A percentile compares a stretch with the other conserved stretches of the same genome.
Conservation (phyloP, 2,113 vertebrate species). For the Acanthisitta chloris region DNA sequence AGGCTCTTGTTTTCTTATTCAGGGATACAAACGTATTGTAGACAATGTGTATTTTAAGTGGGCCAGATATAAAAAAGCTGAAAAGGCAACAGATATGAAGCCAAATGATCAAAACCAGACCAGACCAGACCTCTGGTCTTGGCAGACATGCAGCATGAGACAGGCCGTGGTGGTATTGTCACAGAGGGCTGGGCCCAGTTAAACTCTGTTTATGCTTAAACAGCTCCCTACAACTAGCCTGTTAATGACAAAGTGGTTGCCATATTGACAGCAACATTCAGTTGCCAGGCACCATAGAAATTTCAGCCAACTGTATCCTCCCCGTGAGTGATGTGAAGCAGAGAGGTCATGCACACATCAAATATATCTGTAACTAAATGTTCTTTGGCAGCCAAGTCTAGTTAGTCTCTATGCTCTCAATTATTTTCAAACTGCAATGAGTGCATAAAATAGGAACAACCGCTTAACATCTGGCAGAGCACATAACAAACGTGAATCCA, state of each 20-base stretch:
- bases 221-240: not conserved
- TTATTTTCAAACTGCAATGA: rapidly evolving
- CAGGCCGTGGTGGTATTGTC: not conserved
- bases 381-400: not conserved
- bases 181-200: rapidly evolving
- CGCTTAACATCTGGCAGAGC: not conserved
- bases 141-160: rapidly evolving
- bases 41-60: not conserved
- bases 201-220: not conserved
- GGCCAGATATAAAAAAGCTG: not conserved
- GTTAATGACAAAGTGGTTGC: not conserved
- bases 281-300: rapidly evolving
- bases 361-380: not conserved
- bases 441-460: not conserved
- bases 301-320: not conserved
- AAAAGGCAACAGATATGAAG: not conserved
- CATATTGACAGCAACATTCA: not conserved
- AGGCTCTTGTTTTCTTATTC: not conserved
- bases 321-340: not conserved
- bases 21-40: not conserved
- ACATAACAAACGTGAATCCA: not conserved
- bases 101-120: not conserved
- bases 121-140: not conserved
- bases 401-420: not conserved
- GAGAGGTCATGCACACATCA: not conserved